Evolutionary conservation across 2,113 vertebrate genomes (phyloP).

Genomic region (Xiphophorus couchianus): DNA sequence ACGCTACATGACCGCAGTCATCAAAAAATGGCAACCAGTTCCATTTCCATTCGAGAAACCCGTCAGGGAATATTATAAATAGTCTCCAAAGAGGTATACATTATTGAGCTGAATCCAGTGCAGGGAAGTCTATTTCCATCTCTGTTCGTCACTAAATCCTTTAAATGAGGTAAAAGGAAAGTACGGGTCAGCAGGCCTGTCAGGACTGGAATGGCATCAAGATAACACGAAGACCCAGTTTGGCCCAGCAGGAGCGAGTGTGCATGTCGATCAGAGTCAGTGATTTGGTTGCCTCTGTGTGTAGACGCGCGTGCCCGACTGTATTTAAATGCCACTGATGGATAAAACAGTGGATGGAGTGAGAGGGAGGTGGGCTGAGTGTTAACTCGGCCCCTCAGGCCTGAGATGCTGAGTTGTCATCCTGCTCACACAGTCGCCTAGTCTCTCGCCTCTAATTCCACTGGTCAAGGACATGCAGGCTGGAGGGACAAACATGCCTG

Average conservation of each 20-base stretch:
- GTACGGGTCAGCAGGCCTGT: slow-evolving; percentile 41
- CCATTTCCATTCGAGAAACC: slow-evolving; percentile 23
- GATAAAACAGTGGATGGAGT: slow-evolving; percentile 38
- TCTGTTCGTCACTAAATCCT: slow-evolving; percentile 43
- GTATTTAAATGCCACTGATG: slow-evolving; percentile 47
- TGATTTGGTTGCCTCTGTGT: slow-evolving; percentile 15
- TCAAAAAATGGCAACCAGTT: slow-evolving; percentile 35
- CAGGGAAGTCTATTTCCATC: slow-evolving; percentile 55
- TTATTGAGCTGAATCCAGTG: slow-evolving; percentile 66
- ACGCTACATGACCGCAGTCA: slow-evolving; percentile 28
- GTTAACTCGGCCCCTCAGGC: slow-evolving; percentile 46
- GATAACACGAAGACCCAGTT: slow-evolving; percentile 37
- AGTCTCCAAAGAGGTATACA: slow-evolving; percentile 63
- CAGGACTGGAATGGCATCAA: slow-evolving; percentile 41
- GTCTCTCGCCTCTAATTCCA: slow-evolving; percentile 12
- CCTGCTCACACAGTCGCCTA: slow-evolving; percentile 49
- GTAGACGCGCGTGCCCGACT: slow-evolving; percentile 22
- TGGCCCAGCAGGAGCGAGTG: background rate
- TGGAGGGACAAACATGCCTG: slow-evolving; percentile 41
- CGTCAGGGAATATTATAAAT: slow-evolving; percentile 64
- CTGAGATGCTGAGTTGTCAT: slow-evolving; percentile 51
- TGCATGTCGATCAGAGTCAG: background rate
- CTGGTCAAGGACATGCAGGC: slow-evolving; percentile 58
- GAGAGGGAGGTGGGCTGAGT: background rate
- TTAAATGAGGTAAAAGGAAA: slow-evolving; percentile 46